These are phyloP conservation scores for Crypturellus tataupa DNA, from an alignment of 2,797 vertebrate species.

Conservation along the genomic window DNA sequence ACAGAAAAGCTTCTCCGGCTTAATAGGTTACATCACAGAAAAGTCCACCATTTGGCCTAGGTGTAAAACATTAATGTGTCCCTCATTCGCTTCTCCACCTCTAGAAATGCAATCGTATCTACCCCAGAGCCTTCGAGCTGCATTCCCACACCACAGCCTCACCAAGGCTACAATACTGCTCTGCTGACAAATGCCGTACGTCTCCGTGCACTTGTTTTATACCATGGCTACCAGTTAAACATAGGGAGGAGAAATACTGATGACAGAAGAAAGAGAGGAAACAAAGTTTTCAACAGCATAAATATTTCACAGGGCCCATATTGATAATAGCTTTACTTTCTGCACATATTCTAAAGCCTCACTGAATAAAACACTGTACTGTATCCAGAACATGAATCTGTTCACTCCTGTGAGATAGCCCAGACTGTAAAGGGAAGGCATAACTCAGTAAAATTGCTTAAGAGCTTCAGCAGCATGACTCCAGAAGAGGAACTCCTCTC, in stretches of 20 bases:
- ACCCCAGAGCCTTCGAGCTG: not conserved
- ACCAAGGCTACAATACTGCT: not conserved
- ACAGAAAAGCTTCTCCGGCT: slow-evolving; percentile 81
- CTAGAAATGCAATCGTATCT: slow-evolving; percentile 62
- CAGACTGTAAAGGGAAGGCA: not conserved
- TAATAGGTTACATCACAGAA: slow-evolving; percentile 82
- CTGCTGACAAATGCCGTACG: not conserved
- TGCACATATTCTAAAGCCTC: slow-evolving; percentile 47
- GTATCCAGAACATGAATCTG: not conserved
- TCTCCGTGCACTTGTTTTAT: not conserved
- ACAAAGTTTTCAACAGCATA: not conserved
- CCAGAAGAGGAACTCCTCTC: not conserved
- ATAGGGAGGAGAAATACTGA: slow-evolving; percentile 4
- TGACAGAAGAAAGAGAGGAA: not conserved
- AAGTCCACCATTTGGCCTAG: slow-evolving; percentile 79
- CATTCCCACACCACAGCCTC: slow-evolving; percentile 15
- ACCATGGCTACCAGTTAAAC: slow-evolving; percentile 4
- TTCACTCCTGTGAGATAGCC: too few species aligned
- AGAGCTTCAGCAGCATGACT: not conserved
- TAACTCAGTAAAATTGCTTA: not conserved
- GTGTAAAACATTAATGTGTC: slow-evolving; percentile 77
- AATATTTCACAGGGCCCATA: not conserved
- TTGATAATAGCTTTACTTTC: slow-evolving; percentile 12
- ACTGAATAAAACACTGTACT: not conserved
- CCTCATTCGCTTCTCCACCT: slow-evolving; percentile 62